Conservation (phyloP, 2,797 vertebrate species). For the Borostomias antarcticus region DNA sequence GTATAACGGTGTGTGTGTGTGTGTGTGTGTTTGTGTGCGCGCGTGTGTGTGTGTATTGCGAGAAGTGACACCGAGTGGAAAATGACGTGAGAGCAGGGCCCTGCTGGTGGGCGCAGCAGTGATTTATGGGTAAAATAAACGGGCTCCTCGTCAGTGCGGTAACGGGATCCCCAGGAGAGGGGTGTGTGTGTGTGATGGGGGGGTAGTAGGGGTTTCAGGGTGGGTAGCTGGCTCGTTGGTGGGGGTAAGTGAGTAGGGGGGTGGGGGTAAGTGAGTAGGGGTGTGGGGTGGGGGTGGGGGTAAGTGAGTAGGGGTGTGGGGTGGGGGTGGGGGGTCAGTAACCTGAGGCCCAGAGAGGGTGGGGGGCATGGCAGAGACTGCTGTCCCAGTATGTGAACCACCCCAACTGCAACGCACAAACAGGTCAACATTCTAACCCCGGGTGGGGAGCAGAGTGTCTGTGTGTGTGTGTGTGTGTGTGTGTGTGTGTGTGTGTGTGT, state of each 20-base stretch:
- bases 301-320: slow-evolving; percentile 32
- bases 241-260: too few species aligned
- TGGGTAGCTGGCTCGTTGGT: slow-evolving; percentile 45
- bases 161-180: slow-evolving; percentile 48
- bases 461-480: slow-evolving; percentile 30
- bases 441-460: not conserved
- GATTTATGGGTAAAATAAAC: slow-evolving; percentile 70
- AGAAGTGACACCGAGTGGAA: slow-evolving; percentile 39
- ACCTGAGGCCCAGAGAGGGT: slow-evolving; percentile 59
- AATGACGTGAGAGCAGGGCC: slow-evolving; percentile 18
- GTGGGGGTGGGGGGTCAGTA: slow-evolving; percentile 38
- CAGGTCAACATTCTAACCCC: slow-evolving; percentile 39
- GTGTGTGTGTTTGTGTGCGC: slow-evolving; percentile 8
- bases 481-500: slow-evolving; percentile 30
- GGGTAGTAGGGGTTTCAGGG: too few species aligned
- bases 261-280: slow-evolving; percentile 28
- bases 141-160: slow-evolving; percentile 56
- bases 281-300: slow-evolving; percentile 35
- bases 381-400: slow-evolving; percentile 65
- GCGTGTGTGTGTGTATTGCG: not conserved
- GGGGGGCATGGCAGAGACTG: slow-evolving; percentile 38
- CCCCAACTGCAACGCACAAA: slow-evolving; percentile 34
- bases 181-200: slow-evolving; percentile 27
- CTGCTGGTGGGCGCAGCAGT: slow-evolving; percentile 35
- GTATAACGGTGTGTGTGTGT: not conserved